Base-by-base conservation (phyloP, 2,113 vertebrate genomes). In the Brachyhypopomus gauderio region DNA sequence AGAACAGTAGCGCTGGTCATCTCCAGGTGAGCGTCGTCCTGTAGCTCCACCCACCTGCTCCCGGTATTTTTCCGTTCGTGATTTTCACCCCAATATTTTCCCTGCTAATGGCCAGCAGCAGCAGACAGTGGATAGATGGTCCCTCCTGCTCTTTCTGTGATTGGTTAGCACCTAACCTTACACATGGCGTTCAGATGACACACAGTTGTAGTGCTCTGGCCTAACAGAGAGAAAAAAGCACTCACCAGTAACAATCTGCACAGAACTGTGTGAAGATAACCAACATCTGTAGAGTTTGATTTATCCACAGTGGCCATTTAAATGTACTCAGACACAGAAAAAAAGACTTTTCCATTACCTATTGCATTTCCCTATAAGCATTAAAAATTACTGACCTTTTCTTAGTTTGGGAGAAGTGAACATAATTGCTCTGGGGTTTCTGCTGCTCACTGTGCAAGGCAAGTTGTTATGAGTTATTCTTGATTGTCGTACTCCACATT, bases 111-210 rank as follows among this genome's bases (percentile, higher is more conserved):
- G 45, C 34, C 52, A 69, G 83, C 20, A 41, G 11, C 34, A 19
- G 41, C 45, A 45, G 69, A 67, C 75, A 38, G 71, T 20, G 52
- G 62, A 8, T 2, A 27, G 73, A 72, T 58, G 45, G 23, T 48
- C 52, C 81, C 55, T 36, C 38, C 19, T 34, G 23, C 34, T 72
- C 23, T 30, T 52, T 81, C 38, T 73, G 20, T 63, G 60, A 77
- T 76, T 85, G 81, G 77, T 84, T 84, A 78, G 41, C 75, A 76
- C 22, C 63, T 12, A 23, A 34, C 52, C 22, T 34, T 62, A 41
- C 73, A 36, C 55, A 59, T 25, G 14, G 56, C 56, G 59, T 75
- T 23, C 3, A 17, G 34, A 14, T 59, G 59, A 81, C 27, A 70
- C 52, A 72, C 72, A 81, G 58, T 81, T 67, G 55, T 66, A 75